Evolutionary conservation across 2,797 vertebrate species (phyloP), one percentile per base, ranked within the genome.

Genomic region (Moxostoma hubbsi): DNA sequence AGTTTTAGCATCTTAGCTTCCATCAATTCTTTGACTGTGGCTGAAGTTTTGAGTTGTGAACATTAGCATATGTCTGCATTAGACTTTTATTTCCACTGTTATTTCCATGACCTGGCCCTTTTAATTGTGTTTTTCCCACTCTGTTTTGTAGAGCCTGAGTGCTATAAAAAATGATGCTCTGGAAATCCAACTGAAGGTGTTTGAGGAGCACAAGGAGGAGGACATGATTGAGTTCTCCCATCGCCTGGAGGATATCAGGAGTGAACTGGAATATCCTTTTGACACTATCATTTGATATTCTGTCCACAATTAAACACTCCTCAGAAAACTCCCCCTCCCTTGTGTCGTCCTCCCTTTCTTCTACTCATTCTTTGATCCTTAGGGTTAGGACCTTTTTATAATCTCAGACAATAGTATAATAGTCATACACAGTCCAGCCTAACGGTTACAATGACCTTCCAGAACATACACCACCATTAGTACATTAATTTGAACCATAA

Each of bases 251-350:
- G 97, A 99, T 91, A 96, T 99, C 89, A 94, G 87, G 90, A 92
- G 91, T 80, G 97, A 99, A 89, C 73, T 98, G 87, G 95, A 99
- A 99, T 98, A 99, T 99, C 98, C 97, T 98, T 98, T 87, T 87
- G 70, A 84, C 64, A 75, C 18, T 61, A 67, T 72, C 51, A 73
- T 73, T 73, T 73, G 16, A 55, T 58, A 73, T 57, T 72, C 61
- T 72, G 76, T 78, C 68, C 69, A 70, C 51, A 70, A 58, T 50
- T 65, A 64, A 71, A 47, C 4, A 2, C 10, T 66, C 47, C 63
- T 15, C 12, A 70, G 51, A 13, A 77, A 76, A 45, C 63, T 36
- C 9, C 55, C 10, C 15, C 15, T 66, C 47, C 50, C 65, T 5
- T 9, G 13, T 65, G 43, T 73, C 15, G 0, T 51, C 67, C 6